These are phyloP conservation scores for Perizoma affinitatum DNA, from an alignment of 2,888 invertebrate species.

Conservation along the genomic window DNA sequence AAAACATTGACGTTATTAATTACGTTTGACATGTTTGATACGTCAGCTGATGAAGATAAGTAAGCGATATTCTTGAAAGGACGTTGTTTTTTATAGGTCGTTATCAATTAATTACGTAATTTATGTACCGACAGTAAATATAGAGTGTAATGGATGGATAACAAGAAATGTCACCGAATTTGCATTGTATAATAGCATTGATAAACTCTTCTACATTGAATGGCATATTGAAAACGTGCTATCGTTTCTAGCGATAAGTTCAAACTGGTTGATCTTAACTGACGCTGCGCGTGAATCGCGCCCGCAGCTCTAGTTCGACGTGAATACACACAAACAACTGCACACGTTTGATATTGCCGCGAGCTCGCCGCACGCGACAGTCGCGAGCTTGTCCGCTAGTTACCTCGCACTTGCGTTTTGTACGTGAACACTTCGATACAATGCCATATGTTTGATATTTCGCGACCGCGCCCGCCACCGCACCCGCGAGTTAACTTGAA, in stretches of 20 bases:
- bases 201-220: slow-evolving; percentile 37
- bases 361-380: slow-evolving; percentile 24
- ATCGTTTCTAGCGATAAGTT: slow-evolving; percentile 25
- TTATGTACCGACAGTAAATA: slow-evolving; percentile 5
- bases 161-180: neutral
- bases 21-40: slow-evolving; percentile 46
- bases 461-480: slow-evolving; percentile 36
- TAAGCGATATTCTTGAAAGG: slow-evolving; percentile 33
- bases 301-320: slow-evolving; percentile 35
- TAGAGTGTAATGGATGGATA: neutral
- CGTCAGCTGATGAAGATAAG: slow-evolving; percentile 33
- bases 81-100: slow-evolving; percentile 22
- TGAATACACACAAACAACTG: slow-evolving; percentile 41
- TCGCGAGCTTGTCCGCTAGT: slow-evolving; percentile 40
- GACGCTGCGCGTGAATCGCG: slow-evolving; percentile 37
- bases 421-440: slow-evolving; percentile 39
- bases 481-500: slow-evolving; percentile 35
- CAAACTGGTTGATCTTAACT: slow-evolving; percentile 39
- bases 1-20: slow-evolving; percentile 43
- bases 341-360: slow-evolving; percentile 33
- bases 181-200: slow-evolving; percentile 22
- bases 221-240: slow-evolving; percentile 27
- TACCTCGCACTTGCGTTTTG: slow-evolving; percentile 40
- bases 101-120: slow-evolving; percentile 28
- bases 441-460: slow-evolving; percentile 41